Percentiles rank a stretch among this genome's conserved stretches.
Evolutionary conservation across 2,113 vertebrate genomes (phyloP).

Genomic region (Nothoprocta pentlandii): DNA sequence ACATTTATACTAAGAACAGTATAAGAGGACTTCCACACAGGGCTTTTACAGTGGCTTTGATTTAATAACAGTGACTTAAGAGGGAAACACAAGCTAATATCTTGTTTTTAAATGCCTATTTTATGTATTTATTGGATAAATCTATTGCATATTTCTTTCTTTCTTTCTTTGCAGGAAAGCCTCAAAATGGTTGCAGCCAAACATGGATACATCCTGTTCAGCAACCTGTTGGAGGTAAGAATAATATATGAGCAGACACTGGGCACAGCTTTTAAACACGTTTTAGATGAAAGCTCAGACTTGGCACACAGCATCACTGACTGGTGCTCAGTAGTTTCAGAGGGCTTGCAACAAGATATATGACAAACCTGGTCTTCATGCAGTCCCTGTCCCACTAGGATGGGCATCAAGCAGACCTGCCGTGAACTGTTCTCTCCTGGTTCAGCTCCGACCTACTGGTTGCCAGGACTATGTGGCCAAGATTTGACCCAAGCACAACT

Average conservation of each 20-base stretch:
- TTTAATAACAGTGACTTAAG: not conserved
- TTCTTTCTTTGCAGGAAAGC: conserved; percentile 75
- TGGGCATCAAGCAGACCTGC: not conserved
- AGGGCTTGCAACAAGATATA: not conserved
- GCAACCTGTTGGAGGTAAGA: conserved; percentile 87
- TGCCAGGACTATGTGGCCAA: not conserved
- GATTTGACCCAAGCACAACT: not conserved
- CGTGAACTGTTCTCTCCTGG: not conserved
- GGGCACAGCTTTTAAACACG: not conserved
- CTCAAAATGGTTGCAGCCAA: conserved; percentile 82
- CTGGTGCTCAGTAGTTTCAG: not conserved
- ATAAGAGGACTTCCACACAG: not conserved
- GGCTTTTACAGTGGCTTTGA: not conserved
- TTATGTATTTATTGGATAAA: not conserved
- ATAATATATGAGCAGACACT: not conserved
- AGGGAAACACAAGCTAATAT: not conserved
- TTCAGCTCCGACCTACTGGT: not conserved
- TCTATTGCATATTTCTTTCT: not conserved
- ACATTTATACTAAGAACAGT: not conserved
- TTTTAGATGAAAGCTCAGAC: not conserved
- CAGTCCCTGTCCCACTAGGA: not conserved
- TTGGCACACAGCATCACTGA: not conserved
- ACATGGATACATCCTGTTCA: conserved; percentile 85
- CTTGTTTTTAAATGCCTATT: not conserved
- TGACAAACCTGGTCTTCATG: rapidly evolving